phyloP scores from a whole-genome alignment of 2,888 invertebrate genomes.

The Drosophila ochracea region DNA sequence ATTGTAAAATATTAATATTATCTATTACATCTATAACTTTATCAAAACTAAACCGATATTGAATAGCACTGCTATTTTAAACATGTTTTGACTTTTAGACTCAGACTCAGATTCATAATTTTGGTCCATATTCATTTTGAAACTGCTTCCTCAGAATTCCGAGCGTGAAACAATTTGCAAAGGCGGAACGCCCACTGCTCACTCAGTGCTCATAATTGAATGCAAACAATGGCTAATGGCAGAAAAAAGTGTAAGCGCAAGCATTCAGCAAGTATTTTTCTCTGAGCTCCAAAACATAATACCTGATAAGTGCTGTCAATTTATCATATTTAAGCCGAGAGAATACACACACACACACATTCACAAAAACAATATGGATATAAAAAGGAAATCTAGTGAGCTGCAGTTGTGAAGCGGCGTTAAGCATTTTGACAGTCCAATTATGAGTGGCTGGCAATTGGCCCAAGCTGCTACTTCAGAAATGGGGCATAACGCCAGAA shows the following conservation, averaged over 20 bases:
- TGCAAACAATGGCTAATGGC: constrained; percentile 41
- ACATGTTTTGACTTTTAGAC: too few relatives aligned
- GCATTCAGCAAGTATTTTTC: constrained; percentile 28
- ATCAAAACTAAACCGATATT: not conserved
- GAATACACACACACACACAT: not conserved
- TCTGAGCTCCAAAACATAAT: constrained; percentile 54
- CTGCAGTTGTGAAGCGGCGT: constrained; percentile 36
- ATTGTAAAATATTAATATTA: not conserved
- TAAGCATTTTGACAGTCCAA: constrained; percentile 60
- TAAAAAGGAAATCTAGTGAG: constrained; percentile 36
- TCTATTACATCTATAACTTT: not conserved
- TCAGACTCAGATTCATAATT: not conserved
- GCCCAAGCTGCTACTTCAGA: constrained; percentile 53
- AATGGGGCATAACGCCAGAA: constrained; percentile 16
- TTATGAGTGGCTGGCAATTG: constrained; percentile 62
- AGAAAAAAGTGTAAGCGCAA: constrained; percentile 25
- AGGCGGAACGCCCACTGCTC: not conserved
- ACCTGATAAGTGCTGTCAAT: constrained; percentile 77
- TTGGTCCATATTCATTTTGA: not conserved
- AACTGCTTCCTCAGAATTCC: too few relatives aligned
- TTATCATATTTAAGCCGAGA: constrained; percentile 60
- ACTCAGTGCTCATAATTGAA: constrained; percentile 41
- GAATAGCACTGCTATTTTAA: too few relatives aligned
- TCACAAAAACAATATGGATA: constrained; percentile 8
- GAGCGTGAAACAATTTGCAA: not conserved